These are phyloP conservation scores for Orchesella cincta DNA, from an alignment of 1,140 invertebrate species.

Conservation along the genomic window DNA sequence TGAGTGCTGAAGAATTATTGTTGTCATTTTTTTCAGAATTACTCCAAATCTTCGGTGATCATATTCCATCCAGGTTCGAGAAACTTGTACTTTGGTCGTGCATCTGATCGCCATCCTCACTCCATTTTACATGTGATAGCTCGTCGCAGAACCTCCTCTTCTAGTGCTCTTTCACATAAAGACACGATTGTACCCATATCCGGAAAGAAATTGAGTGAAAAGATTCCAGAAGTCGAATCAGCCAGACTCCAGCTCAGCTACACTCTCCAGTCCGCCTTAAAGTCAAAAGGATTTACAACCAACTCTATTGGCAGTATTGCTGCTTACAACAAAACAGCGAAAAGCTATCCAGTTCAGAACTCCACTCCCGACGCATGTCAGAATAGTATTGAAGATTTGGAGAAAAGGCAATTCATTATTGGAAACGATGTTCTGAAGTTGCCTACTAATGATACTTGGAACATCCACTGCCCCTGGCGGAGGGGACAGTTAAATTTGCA, in stretches of 20 bases:
- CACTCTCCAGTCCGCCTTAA: conserved; percentile 78
- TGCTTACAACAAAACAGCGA: conserved; percentile 75
- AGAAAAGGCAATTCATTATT: conserved; percentile 64
- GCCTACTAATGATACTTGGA: conserved; percentile 72
- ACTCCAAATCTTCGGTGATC: conserved; percentile 70
- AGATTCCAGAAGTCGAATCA: conserved; percentile 71
- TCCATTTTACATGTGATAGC: conserved; percentile 76
- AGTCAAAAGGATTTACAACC: conserved; percentile 76
- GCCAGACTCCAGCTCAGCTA: conserved; percentile 77
- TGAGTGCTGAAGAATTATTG: not conserved
- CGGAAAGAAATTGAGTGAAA: not conserved
- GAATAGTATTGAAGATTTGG: conserved; percentile 30
- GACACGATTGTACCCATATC: not conserved
- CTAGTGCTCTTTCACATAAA: conserved; percentile 56
- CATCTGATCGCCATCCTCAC: conserved; percentile 82
- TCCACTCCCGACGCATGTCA: conserved; percentile 42
- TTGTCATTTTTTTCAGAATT: not conserved
- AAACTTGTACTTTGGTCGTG: conserved; percentile 82
- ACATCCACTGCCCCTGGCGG: conserved; percentile 85
- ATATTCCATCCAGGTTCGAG: conserved; percentile 94
- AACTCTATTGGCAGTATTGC: conserved; percentile 84
- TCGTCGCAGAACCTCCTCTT: not conserved
- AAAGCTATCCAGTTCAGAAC: conserved; percentile 61
- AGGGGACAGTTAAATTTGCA: conserved; percentile 86
- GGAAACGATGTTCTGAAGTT: conserved; percentile 73